Base-by-base conservation (phyloP, 2,888 invertebrate genomes). In the Aporophyla lueneburgensis region DNA sequence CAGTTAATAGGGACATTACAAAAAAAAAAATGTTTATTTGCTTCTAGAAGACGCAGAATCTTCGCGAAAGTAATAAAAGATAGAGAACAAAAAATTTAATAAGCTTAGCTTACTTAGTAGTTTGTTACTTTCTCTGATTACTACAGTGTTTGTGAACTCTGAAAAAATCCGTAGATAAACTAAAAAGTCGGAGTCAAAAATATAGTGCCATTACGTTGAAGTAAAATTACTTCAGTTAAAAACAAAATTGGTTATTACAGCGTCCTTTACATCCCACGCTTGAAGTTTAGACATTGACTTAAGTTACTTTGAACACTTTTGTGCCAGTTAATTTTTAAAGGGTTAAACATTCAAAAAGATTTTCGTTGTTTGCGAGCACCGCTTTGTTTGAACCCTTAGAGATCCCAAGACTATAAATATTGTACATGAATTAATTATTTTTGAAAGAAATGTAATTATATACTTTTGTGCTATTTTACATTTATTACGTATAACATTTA, bases 201-300 rank as follows among this genome's bases (percentile, higher is more conserved):
- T 62, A 72, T 67, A 58, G 33, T n/a, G 62, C 62, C 27, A 76
- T 76, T 67, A 72, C 54, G 63, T 71, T 69, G 59, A 63, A 86
- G 72, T 80, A 61, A 80, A 86, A 86, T 80, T 63, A 76, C 74
- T 71, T 67, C 53, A 78, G 71, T 76, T 81, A 65, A 79, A 85
- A 86, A 78, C 76, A 76, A 71, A 81, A 77, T 79, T 71, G 80
- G 62, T 76, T 78, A 83, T 76, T 80, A 76, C 61, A 78, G 66
- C 59, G 78, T 76, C 74, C 68, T 74, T 83, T 85, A 68, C 80
- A 74, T 80, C 61, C 54, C 78, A 78, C 75, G 73, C 78, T 74
- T 78, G 63, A 86, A 85, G 80, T 85, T 87, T 71, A 80, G 87
- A 87, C 83, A 74, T 83, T 87, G 80, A 76, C 74, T 80, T 77